Percentiles rank a stretch among this genome's conserved stretches.
Conservation (phyloP, 1,140 invertebrate species). For the Saccostrea echinata region DNA sequence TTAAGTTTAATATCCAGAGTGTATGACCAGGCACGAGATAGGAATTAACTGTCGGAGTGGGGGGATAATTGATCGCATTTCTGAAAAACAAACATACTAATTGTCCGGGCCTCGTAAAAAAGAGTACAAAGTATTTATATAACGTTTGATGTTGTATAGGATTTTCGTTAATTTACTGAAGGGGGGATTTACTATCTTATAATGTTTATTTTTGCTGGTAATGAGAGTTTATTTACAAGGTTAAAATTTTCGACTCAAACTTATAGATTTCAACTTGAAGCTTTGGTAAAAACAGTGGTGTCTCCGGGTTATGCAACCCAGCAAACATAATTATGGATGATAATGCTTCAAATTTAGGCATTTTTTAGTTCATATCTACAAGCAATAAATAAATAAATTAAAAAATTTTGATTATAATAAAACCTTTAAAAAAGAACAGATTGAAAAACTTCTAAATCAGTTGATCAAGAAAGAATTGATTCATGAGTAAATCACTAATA, state of each 20-base stretch:
- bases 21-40: slow-evolving; percentile 18
- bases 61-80: slow-evolving; percentile 23
- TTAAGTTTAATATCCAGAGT: slow-evolving; percentile 36
- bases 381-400: neutral
- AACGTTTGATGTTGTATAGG: slow-evolving; percentile 19
- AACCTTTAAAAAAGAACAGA: neutral
- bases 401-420: neutral
- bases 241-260: neutral
- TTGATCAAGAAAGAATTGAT: neutral
- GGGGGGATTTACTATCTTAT: neutral
- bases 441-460: neutral
- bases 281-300: neutral
- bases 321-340: neutral
- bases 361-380: neutral
- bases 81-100: slow-evolving; percentile 29
- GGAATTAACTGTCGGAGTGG: neutral
- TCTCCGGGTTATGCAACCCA: neutral
- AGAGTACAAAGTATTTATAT: slow-evolving; percentile 20
- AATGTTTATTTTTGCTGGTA: slow-evolving; percentile 26
- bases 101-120: slow-evolving; percentile 28
- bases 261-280: slow-evolving; percentile 18
- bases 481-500: no score
- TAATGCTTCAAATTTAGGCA: neutral
- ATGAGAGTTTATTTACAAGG: neutral
- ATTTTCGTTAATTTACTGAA: neutral